Evolutionary conservation across 2,113 vertebrate genomes (phyloP), one percentile per base, ranked within the genome.

Genomic region (Paramisgurnus dabryanus): DNA sequence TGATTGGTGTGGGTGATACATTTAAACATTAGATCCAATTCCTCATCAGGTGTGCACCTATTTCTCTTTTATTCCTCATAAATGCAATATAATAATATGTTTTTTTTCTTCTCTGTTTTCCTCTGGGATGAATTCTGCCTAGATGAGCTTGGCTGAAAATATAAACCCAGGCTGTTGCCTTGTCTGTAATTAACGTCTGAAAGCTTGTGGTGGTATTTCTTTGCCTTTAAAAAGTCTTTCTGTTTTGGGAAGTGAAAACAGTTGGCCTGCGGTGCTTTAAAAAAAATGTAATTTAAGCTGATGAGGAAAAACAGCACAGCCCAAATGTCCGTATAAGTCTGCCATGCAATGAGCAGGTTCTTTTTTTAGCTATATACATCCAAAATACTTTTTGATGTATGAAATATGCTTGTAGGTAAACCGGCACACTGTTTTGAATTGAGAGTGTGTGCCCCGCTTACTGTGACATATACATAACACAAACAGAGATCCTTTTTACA

Each of bases 121-220:
- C 18, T 11, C 57, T 13, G 13, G n/a, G 50, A 1, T 4, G 55
- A 49, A 47, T 60, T 45, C 63, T 27, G 34, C 41, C 66, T 61
- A 73, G 61, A n/a, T 17, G n/a, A 53, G 75, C 3, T 8, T 67
- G 79, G 47, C 55, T 65, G 60, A 80, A 84, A 82, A 76, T 79
- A 69, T 76, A 65, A 67, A 27, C 71, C 57, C 27, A 13, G 27
- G n/a, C 67, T 76, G 82, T 68, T 65, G 66, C 60, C 22, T 61
- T 58, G 76, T 50, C 85, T 84, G 68, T 82, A 80, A 86, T 86
- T 81, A 81, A 67, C 50, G 83, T 75, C 57, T 72, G 63, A 50
- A 61, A 71, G 74, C 77, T 55, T 65, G 65, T 68, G 55, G 43
- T 17, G 76, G 39, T 58, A 34, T 81, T 78, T 81, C 78, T 76